Base-by-base conservation (phyloP, 30 jellyfish, hydroid and myxozoan genomes). In the Pelagia noctiluca region DNA sequence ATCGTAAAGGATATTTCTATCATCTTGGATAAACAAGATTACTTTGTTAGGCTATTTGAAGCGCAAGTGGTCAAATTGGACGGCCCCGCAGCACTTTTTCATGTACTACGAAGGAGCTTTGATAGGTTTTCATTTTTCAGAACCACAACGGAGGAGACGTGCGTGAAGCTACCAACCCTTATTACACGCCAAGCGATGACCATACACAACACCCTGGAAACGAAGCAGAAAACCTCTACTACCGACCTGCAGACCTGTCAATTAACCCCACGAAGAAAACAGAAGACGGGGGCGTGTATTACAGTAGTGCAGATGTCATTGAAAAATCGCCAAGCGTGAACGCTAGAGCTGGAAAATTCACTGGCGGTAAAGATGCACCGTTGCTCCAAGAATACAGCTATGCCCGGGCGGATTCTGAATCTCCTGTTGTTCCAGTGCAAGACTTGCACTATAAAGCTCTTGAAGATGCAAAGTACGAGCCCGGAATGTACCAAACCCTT, bases 161-260 rank as follows among this genome's bases (percentile, higher is more conserved):
- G 26, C 68, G 26, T 4, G 68, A 52, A 52, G 26, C 68, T 8
- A 52, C 68, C 12, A 52, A 52, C 26, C 68, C 68, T 2, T 52
- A 52, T 19, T 52, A 52, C 26, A 30, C 68, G 4, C 68, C 68
- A 19, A 3, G 28, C 28, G 68, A 19, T 19, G 68, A 52, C 68
- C 12, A 52, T 3, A 42, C 8, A 42, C 12, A 42, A 5, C 16
- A 5, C 57, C 12, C 8, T 42, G 57, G 8, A 5, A 42, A 42
- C 8, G 57, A 42, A 42, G 8, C 57, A 16, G 68, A 52, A 30
- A 52, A 52, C 26, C 68, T 52, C 30, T 52, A 52, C 21, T 52
- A 52, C 68, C 68, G 68, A 8, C 68, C 68, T 19, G 68, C 68
- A 52, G 68, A 52, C 26, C 68, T 52, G 68, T 52, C 68, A 3